Evolutionary conservation across 1,140 invertebrate species (phyloP), one percentile per base, ranked within the genome.

Genomic region (Drosophila burlai): DNA sequence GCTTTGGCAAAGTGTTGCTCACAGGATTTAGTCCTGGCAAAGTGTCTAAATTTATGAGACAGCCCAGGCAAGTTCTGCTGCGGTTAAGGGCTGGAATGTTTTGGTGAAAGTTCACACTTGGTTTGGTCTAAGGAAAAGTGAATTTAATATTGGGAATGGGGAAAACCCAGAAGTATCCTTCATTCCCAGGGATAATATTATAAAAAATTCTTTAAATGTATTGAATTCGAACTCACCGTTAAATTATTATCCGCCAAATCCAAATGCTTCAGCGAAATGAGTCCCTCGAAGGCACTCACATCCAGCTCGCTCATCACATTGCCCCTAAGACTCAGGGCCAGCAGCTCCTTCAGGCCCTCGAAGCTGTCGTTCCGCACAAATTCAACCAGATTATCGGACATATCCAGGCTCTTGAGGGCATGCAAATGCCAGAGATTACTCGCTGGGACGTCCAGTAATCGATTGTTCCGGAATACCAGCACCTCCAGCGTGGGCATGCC

Each of bases 241-340:
- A 97, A 94, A 93, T 97, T 97, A 92, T 97, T 97, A 80, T 96
- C 95, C 58, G 96, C 96, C 59, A 98, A 93, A 92, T 97, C 95
- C 54, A 98, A 93, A 80, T 95, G 94, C 49, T 96, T 94, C 3
- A 98, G 90, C 42, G 95, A 94, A 36, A 95, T 94, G 31, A 97
- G 92, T 65, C 95, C 95, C 66, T 96, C 95, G 71, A 97, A 95
- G 42, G 96, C 95, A 57, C 94, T 94, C 68, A 94, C 94, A 86
- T 95, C 94, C 59, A 97, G 94, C 54, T 94, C 95, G 72, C 94
- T 94, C 74, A 97, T 96, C 31, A 97, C 94, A 93, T 97, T 97
- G 60, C 95, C 95, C 57, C 95, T 94, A 66, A 97, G 86, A 63
- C 95, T 94, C 52, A 97, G 93, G 59, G 94, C 93, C 69, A 94